A percentile compares a stretch with the other conserved stretches of the same genome.
These are phyloP conservation scores for Anabas testudineus DNA, from an alignment of 2,797 vertebrate genomes.

Conservation along the genomic window DNA sequence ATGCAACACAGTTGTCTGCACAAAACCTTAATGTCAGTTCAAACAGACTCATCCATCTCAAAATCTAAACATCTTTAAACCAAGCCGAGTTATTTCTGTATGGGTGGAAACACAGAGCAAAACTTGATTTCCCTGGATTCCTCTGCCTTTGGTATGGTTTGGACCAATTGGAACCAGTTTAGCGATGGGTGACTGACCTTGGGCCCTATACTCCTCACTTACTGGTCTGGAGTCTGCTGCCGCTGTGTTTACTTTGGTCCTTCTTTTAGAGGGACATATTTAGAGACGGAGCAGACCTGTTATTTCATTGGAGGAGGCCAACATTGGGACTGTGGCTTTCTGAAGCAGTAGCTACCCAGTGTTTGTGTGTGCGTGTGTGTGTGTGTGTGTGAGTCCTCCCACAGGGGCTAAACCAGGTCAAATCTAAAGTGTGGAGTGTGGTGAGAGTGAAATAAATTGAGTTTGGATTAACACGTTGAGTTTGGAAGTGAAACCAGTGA, in stretches of 20 bases:
- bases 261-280: slow-evolving; percentile 83
- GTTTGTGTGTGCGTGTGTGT: slow-evolving; percentile 12
- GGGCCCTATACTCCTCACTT: slow-evolving; percentile 74
- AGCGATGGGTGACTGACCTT: slow-evolving; percentile 74
- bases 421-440: slow-evolving; percentile 50
- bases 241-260: slow-evolving; percentile 79
- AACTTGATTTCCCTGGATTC: slow-evolving; percentile 51
- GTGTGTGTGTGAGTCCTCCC: slow-evolving; percentile 34
- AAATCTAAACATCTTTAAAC: slow-evolving; percentile 68
- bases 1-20: slow-evolving; percentile 51
- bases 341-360: slow-evolving; percentile 73
- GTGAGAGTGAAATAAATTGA: slow-evolving; percentile 52
- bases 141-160: slow-evolving; percentile 58
- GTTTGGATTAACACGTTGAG: slow-evolving; percentile 44
- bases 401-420: slow-evolving; percentile 72
- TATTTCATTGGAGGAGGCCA: slow-evolving; percentile 78
- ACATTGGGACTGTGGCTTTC: slow-evolving; percentile 71
- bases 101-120: slow-evolving; percentile 55
- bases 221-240: slow-evolving; percentile 75
- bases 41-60: slow-evolving; percentile 59
- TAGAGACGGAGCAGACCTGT: slow-evolving; percentile 82
- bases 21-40: slow-evolving; percentile 59
- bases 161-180: slow-evolving; percentile 75
- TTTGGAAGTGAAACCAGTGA: slow-evolving; percentile 25
- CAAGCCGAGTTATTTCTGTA: slow-evolving; percentile 67